These are phyloP conservation scores for Sceloporus tristichus DNA, from an alignment of 2,113 vertebrate genomes.

Conservation along the genomic window DNA sequence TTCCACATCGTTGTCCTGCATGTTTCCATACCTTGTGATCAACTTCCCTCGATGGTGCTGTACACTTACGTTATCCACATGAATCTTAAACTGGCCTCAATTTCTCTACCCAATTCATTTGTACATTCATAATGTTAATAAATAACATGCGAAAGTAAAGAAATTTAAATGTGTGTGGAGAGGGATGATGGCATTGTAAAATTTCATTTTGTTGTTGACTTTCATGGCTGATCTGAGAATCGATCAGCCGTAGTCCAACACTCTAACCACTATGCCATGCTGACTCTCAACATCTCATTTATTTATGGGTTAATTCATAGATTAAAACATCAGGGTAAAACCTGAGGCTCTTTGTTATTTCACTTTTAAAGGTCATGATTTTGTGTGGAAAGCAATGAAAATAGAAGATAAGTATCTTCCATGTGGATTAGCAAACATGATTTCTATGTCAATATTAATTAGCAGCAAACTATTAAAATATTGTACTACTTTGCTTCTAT, in stretches of 20 bases:
- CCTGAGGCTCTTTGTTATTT: conserved; percentile 30
- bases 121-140: no score
- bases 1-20: neutral
- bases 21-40: neutral
- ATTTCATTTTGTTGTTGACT: neutral
- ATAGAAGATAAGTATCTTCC: conserved; percentile 45
- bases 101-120: neutral
- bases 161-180: neutral
- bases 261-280: no score
- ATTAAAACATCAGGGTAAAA: conserved; percentile 48
- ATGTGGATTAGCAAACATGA: conserved; percentile 54
- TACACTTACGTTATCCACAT: neutral
- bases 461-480: conserved; percentile 26
- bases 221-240: no score
- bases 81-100: neutral
- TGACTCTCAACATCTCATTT: no score
- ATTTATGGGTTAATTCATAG: conserved; percentile 29
- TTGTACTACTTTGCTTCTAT: conserved; percentile 61
- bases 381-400: conserved; percentile 49
- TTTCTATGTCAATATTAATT: conserved; percentile 60
- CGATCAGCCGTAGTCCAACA: no score
- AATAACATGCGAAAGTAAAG: neutral
- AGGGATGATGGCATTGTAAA: neutral
- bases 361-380: conserved; percentile 42
- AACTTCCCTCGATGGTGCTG: no score